These are phyloP conservation scores for Sebastes glaucus DNA, from an alignment of 2,797 vertebrate genomes.

Conservation along the genomic window DNA sequence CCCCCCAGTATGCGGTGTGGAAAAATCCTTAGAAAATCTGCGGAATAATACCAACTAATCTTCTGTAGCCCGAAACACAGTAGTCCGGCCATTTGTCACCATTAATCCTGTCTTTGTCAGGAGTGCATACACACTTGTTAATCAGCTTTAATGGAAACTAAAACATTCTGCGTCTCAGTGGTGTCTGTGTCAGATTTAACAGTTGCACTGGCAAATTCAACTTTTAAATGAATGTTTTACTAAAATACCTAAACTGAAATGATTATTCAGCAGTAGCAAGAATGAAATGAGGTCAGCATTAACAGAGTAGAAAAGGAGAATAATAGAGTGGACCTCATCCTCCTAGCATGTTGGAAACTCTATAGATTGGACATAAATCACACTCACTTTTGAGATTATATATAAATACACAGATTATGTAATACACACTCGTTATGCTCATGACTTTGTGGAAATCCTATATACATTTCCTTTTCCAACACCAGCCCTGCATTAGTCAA, in stretches of 20 bases:
- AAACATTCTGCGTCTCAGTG: conserved; percentile 41
- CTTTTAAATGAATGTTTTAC: neutral
- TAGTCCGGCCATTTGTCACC: conserved; percentile 14
- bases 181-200: neutral
- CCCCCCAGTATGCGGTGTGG: conserved; percentile 4
- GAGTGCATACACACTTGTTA: conserved; percentile 51
- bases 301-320: neutral
- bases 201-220: neutral
- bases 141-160: conserved; percentile 54
- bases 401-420: neutral
- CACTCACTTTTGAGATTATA: neutral
- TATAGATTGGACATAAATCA: neutral
- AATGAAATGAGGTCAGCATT: neutral
- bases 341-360: neutral
- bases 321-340: neutral
- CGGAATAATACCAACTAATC: conserved; percentile 51
- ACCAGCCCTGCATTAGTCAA: conserved; percentile 42
- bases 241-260: neutral
- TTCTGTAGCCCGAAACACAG: conserved; percentile 60
- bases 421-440: neutral
- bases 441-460: neutral
- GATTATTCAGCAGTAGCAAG: neutral
- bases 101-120: conserved; percentile 59
- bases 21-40: conserved; percentile 30
- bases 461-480: neutral